Percentiles rank a stretch among this genome's conserved stretches.
Conservation (phyloP, 2,888 invertebrate genomes). For the Eupithecia inturbata region DNA sequence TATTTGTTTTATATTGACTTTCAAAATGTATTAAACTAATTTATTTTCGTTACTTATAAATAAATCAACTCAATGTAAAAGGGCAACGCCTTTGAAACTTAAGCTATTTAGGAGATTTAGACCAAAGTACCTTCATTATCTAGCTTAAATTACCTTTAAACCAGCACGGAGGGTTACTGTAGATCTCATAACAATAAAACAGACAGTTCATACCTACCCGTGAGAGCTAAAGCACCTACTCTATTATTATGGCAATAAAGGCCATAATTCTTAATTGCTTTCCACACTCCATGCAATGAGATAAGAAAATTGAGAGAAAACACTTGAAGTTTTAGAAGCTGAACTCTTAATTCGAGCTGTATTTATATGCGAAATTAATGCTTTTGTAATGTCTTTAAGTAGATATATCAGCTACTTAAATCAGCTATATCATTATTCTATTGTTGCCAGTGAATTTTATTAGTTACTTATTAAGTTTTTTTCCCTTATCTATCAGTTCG, state of each 20-base stretch:
- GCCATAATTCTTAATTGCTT: constrained; percentile 3
- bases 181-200: constrained; percentile 7
- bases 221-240: constrained; percentile 2
- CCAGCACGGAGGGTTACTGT: background rate
- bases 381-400: too few relatives aligned
- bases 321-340: background rate
- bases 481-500: too few relatives aligned
- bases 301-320: constrained; percentile 4
- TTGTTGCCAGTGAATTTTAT: too few relatives aligned
- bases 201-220: background rate
- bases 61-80: background rate
- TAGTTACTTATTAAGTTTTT: too few relatives aligned
- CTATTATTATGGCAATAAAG: background rate
- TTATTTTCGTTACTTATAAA: too few relatives aligned
- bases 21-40: too few relatives aligned
- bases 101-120: background rate
- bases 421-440: too few relatives aligned
- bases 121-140: background rate
- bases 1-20: too few relatives aligned
- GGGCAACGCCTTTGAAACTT: background rate
- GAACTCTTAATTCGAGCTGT: background rate
- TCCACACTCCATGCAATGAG: background rate
- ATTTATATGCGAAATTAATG: background rate
- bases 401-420: too few relatives aligned
- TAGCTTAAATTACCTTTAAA: background rate